A percentile compares a stretch with the other conserved stretches of the same genome.
Conservation (phyloP, 2,113 vertebrate species). For the Marcusenius ussheri region DNA sequence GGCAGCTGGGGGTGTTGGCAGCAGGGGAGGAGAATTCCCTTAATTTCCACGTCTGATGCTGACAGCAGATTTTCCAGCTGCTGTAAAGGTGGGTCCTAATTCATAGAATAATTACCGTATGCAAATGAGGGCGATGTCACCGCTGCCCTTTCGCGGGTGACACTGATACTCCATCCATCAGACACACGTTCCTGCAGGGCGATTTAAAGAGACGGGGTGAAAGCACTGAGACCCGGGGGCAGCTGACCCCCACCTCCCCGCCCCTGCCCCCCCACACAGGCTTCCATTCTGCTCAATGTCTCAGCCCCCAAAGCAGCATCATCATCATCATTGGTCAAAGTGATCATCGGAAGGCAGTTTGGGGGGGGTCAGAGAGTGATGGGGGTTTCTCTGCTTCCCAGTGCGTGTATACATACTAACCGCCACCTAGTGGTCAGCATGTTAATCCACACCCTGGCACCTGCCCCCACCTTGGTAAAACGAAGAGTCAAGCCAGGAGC, state of each 20-base stretch:
- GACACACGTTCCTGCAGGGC: constrained; percentile 62
- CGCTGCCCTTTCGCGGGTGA: constrained; percentile 72
- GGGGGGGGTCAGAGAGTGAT: background rate
- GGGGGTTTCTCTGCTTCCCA: background rate
- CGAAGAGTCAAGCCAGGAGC: background rate
- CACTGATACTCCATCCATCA: constrained; percentile 70
- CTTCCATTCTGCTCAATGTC: too few species aligned
- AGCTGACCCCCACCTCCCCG: background rate
- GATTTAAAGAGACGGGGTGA: constrained; percentile 67
- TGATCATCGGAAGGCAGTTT: constrained; percentile 47
- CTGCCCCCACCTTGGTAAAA: background rate
- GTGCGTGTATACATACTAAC: background rate
- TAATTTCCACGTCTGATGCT: constrained; percentile 34
- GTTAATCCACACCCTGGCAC: background rate
- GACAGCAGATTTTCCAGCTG: constrained; percentile 74
- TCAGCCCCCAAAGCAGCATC: background rate
- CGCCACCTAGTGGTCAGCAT: background rate
- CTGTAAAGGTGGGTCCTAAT: constrained; percentile 73
- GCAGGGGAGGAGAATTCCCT: background rate
- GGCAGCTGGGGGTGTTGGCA: background rate
- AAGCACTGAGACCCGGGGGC: background rate
- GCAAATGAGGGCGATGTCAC: constrained; percentile 71
- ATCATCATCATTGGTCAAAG: constrained; percentile 18
- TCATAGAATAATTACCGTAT: constrained; percentile 79
- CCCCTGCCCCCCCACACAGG: background rate